Conservation (phyloP, 2,797 vertebrate species). For the Champsocephalus esox region DNA sequence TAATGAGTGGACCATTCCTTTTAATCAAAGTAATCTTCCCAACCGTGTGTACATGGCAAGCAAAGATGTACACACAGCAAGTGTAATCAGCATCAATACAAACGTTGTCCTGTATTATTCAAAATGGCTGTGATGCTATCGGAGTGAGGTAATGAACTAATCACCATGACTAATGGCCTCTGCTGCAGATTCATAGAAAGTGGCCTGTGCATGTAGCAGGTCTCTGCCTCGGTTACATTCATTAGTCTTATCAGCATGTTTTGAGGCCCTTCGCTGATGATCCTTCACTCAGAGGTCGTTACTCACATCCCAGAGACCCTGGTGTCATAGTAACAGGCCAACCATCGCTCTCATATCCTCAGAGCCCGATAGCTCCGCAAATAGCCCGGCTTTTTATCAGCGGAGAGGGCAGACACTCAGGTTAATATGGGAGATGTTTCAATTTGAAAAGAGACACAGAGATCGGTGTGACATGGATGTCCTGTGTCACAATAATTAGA, state of each 20-base stretch:
- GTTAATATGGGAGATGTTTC: constrained; percentile 80
- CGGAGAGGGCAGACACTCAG: constrained; percentile 65
- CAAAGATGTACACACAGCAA: constrained; percentile 47
- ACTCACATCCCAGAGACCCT: constrained; percentile 64
- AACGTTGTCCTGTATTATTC: constrained; percentile 33
- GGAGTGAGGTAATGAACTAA: constrained; percentile 49
- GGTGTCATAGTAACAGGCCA: constrained; percentile 57
- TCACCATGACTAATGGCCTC: constrained; percentile 62
- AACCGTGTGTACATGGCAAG: too few species aligned
- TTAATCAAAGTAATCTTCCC: too few species aligned
- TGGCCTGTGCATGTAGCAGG: constrained; percentile 34
- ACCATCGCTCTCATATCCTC: constrained; percentile 77
- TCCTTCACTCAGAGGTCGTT: constrained; percentile 63
- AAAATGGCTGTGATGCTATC: constrained; percentile 46
- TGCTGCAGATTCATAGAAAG: constrained; percentile 35
- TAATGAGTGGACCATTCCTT: too few species aligned
- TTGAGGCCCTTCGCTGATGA: constrained; percentile 61
- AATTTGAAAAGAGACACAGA: constrained; percentile 72
- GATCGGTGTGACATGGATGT: constrained; percentile 58
- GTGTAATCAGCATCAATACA: constrained; percentile 48
- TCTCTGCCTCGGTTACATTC: constrained; percentile 50
- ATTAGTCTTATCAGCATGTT: constrained; percentile 78
- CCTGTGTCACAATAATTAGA: constrained; percentile 14
- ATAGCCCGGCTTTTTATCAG: constrained; percentile 43
- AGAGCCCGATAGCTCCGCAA: constrained; percentile 38